Conservation (phyloP, 30 jellyfish, hydroid and myxozoan species). For the Pseudorhiza aurosa region DNA sequence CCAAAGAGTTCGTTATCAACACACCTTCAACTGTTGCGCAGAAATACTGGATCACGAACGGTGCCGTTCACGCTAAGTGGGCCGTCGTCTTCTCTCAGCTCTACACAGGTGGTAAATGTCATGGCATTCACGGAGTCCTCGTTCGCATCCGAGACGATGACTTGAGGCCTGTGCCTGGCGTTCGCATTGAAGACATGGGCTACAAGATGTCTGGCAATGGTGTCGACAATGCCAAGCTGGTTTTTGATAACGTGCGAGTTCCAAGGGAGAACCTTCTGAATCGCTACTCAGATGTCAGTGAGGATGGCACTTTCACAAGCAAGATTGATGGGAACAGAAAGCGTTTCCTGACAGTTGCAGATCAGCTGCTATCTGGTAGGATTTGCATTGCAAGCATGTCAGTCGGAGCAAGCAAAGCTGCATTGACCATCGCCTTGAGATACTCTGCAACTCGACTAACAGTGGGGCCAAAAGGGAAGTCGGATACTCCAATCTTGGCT, state of each 20-base stretch:
- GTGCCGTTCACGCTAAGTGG: conserved; percentile 92
- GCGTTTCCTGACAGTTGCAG: conserved; percentile 85
- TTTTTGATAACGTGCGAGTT: conserved; percentile 91
- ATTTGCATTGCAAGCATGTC: conserved; percentile 93
- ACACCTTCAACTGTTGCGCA: conserved; percentile 88
- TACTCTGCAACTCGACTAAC: conserved; percentile 92
- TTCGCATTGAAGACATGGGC: conserved; percentile 94
- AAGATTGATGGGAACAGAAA: conserved; percentile 79
- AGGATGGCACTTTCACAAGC: conserved; percentile 81
- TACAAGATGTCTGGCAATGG: conserved; percentile 92
- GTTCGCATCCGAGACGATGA: conserved; percentile 84
- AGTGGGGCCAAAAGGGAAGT: conserved; percentile 89
- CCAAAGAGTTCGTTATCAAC: conserved; percentile 81
- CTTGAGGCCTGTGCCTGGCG: conserved; percentile 90
- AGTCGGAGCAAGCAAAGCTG: conserved; percentile 83
- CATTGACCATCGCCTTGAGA: conserved; percentile 89
- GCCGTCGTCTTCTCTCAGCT: conserved; percentile 92
- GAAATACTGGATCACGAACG: conserved; percentile 92
- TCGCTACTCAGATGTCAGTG: conserved; percentile 79
- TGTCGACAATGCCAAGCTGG: conserved; percentile 91
- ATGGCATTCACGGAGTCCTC: conserved; percentile 91
- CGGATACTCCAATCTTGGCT: conserved; percentile 83
- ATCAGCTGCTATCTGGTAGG: conserved; percentile 86
- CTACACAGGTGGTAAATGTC: conserved; percentile 65
- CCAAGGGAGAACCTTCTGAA: conserved; percentile 87